Conservation (phyloP, 2,797 vertebrate species). For the Lepilemur septentrionalis region DNA sequence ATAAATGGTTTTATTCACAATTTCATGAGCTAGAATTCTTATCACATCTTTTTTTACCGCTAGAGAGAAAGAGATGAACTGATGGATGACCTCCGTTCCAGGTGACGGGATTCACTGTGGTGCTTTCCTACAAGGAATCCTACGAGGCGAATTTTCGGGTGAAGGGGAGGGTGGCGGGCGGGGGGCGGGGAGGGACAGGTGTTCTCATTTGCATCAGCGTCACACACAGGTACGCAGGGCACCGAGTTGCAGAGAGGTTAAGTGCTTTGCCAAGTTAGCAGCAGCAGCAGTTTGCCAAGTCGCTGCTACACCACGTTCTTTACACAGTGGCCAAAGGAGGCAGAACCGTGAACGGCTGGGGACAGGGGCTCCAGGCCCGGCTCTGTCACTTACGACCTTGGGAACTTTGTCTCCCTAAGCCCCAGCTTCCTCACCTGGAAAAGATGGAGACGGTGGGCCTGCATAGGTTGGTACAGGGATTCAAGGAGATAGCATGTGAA, state of each 20-base stretch:
- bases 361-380: neutral
- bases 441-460: neutral
- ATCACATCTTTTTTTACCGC: neutral
- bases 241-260: rapidly evolving
- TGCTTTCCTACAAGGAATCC: neutral
- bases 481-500: neutral
- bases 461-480: rapidly evolving
- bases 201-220: neutral
- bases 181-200: neutral
- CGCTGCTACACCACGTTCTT: neutral
- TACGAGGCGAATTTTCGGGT: neutral
- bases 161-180: neutral
- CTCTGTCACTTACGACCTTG: neutral
- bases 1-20: neutral
- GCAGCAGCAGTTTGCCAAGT: neutral
- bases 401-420: neutral
- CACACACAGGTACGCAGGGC: rapidly evolving
- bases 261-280: too few species aligned
- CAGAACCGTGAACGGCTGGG: neutral
- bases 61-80: neutral
- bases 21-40: neutral
- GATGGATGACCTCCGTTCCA: neutral
- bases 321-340: neutral
- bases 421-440: neutral
- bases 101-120: rapidly evolving